Evolutionary conservation across 2,797 vertebrate genomes (phyloP).

Genomic region (Perodicticus potto): DNA sequence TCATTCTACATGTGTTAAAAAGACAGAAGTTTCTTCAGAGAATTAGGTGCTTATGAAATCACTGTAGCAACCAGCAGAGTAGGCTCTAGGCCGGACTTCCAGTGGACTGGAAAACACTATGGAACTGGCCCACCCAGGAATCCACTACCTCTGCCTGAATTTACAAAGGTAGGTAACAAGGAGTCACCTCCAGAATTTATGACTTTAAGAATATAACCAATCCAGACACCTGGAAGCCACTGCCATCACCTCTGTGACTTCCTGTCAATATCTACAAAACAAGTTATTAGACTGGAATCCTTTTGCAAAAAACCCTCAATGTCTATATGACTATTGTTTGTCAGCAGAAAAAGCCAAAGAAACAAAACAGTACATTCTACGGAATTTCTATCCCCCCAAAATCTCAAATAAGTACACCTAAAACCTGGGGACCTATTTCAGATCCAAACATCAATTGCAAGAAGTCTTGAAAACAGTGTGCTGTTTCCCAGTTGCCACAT

Average conservation of each 20-base stretch:
- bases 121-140: too few relatives aligned
- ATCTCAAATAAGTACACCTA: background rate
- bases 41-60: background rate
- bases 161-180: background rate
- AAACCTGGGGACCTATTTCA: background rate
- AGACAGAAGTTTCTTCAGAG: background rate
- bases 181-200: background rate
- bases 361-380: background rate
- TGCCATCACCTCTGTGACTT: background rate
- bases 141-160: background rate
- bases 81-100: background rate
- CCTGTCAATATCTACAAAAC: slow-evolving; percentile 4
- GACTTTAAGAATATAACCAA: background rate
- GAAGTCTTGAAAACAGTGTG: background rate
- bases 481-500: background rate
- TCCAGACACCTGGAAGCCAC: background rate
- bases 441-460: background rate
- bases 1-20: too few relatives aligned
- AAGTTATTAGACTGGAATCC: background rate
- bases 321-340: background rate
- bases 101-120: too few relatives aligned
- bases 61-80: background rate
- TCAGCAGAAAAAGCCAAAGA: slow-evolving; percentile 26
- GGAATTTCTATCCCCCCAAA: background rate
- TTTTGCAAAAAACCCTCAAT: background rate